Evolutionary conservation across 2,888 invertebrate genomes (phyloP), one percentile per base, ranked within the genome.

Genomic region (Sycophila texana): DNA sequence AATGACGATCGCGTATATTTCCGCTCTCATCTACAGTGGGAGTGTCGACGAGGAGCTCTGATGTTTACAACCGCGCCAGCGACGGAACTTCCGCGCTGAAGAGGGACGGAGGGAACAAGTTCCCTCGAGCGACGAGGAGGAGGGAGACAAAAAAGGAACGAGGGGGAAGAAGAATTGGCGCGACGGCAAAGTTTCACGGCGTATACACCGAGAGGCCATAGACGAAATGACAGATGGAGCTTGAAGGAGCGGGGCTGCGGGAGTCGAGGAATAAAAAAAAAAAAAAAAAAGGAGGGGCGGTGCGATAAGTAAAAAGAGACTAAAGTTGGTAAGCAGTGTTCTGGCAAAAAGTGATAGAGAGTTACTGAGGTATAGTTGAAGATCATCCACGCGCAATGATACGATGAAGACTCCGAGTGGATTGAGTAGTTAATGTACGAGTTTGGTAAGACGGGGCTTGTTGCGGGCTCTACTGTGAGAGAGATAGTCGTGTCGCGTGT

Each of bases 31-130:
- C 73, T 47, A 49, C 53, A 51, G 51, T 49, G 57, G 58, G 39
- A 73, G 75, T 39, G 60, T 71, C 66, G 60, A 74, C 60, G 73
- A 70, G 58, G 60, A 77, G 73, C 82, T 83, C 83, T 81, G 81
- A 82, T 81, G 82, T 83, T 81, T 74, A 74, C 79, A 74, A 82
- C 76, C 76, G 78, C 79, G 76, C 78, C 79, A 65, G 79, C 77
- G 82, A 82, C 82, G 81, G 81, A 81, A 83, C 79, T 81, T 74
- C 47, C 73, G 49, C 58, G 71, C 20, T 47, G 14, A 3, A n/a
- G 13, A 14, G 66, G 20, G 26, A 47, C 16, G n/a, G 65, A 53
- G 14, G 20, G 22, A 70, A 47, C 13, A 30, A 65, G 39, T 57
- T 63, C 63, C 63, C 57, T 18, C 16, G 63, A 26, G 57, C 20